Evolutionary conservation across 2,113 vertebrate species (phyloP).

Genomic region (Gymnarchus niloticus): DNA sequence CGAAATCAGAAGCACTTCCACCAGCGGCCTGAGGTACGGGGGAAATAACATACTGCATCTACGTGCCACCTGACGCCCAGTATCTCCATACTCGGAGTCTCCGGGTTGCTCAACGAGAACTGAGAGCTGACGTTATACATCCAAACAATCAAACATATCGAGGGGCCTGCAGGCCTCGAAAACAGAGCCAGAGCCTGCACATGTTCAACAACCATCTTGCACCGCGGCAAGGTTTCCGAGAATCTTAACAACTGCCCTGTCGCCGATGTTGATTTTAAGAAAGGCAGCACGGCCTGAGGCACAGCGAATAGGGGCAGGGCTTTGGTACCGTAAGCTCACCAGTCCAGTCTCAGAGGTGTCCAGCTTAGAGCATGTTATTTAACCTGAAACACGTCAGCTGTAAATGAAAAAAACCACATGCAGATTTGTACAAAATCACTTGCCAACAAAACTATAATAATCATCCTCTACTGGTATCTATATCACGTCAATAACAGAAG

Average conservation of each 20-base stretch:
- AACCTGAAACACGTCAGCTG: background rate
- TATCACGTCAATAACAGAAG: background rate
- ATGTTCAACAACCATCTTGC: background rate
- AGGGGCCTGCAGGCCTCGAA: background rate
- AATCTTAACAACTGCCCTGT: background rate
- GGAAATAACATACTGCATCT: background rate
- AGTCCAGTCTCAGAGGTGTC: background rate
- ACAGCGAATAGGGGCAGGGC: background rate
- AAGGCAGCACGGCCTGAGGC: background rate
- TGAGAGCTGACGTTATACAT: background rate
- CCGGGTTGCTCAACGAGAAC: background rate
- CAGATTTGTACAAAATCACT: background rate
- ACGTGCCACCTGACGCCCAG: background rate
- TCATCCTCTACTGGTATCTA: background rate
- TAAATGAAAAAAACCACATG: background rate
- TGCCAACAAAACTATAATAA: background rate
- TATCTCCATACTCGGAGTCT: background rate
- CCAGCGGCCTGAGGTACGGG: constrained; percentile 44
- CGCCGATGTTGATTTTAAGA: background rate
- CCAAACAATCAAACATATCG: background rate
- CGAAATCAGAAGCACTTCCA: constrained; percentile 48
- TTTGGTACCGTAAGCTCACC: background rate
- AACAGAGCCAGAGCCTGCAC: background rate
- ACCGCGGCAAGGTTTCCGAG: background rate
- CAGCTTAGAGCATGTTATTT: background rate